phyloP scores from a whole-genome alignment of 2,113 vertebrate genomes.

The Rafetus swinhoei region DNA sequence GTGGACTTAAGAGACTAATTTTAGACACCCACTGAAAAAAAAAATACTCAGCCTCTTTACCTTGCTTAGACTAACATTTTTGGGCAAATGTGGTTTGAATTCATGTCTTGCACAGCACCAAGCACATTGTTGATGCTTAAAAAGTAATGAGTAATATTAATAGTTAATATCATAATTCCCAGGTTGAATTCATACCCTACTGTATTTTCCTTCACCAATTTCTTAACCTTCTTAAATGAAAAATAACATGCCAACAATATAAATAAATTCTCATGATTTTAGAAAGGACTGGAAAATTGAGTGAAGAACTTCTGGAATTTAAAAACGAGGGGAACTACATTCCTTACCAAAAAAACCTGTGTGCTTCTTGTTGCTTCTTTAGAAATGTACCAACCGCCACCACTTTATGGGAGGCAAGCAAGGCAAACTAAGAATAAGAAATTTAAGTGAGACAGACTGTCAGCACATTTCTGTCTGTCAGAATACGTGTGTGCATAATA shows the following conservation, averaged over 20 bases:
- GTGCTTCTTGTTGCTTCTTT: conserved; percentile 8
- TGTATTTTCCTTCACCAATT: not conserved
- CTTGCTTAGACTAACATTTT: not conserved
- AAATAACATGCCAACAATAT: not conserved
- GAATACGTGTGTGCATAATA: not conserved
- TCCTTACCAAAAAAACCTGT: not conserved
- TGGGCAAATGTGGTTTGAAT: not conserved
- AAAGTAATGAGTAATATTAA: not conserved
- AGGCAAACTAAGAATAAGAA: not conserved
- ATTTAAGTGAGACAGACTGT: not conserved
- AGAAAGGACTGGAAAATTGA: conserved; percentile 52
- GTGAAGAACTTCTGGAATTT: conserved; percentile 16
- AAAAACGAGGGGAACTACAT: conserved; percentile 6
- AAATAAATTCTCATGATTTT: conserved; percentile 64
- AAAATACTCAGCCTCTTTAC: not conserved
- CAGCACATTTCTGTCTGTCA: not conserved
- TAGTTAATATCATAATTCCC: not conserved
- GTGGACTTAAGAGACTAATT: not conserved
- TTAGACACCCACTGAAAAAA: not conserved
- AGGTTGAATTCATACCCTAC: not conserved
- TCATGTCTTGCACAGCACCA: not conserved
- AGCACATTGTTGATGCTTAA: not conserved
- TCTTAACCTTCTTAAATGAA: not conserved
- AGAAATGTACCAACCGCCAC: not conserved
- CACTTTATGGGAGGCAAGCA: not conserved